A percentile compares a stretch with the other conserved stretches of the same genome.
phyloP scores from a whole-genome alignment of 37 sponge, comb jelly and placozoan genomes.

The Theonella swinhoei region DNA sequence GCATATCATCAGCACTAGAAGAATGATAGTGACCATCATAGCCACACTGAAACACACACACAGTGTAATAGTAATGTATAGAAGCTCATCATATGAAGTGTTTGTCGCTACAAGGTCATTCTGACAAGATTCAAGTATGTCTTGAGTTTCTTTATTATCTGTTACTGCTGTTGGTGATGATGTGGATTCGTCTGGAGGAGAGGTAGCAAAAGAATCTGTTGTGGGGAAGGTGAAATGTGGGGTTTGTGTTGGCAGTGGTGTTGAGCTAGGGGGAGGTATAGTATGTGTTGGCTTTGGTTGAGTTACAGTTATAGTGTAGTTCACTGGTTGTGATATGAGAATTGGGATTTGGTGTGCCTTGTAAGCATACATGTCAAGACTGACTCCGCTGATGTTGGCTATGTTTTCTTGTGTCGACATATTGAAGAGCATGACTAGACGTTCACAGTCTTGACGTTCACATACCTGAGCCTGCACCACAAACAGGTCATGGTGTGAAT shows the following conservation, averaged over 20 bases:
- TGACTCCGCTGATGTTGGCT: neutral
- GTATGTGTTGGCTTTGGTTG: neutral
- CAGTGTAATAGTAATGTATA: neutral
- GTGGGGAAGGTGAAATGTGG: no score
- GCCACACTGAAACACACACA: neutral
- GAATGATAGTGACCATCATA: neutral
- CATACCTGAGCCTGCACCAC: neutral
- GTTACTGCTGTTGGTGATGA: neutral
- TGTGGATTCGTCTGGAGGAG: neutral
- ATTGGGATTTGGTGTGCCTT: neutral
- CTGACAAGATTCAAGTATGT: neutral
- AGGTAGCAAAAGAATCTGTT: no score
- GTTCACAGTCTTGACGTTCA: neutral
- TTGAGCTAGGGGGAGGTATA: neutral
- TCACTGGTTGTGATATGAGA: neutral
- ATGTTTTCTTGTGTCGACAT: neutral
- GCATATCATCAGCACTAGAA: neutral
- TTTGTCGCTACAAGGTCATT: neutral
- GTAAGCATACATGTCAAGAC: neutral
- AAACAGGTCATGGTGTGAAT: neutral
- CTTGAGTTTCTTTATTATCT: neutral
- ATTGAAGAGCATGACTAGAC: neutral
- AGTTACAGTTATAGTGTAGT: neutral
- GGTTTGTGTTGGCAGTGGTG: neutral
- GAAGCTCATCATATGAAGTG: neutral